phyloP scores from a whole-genome alignment of 2,113 vertebrate species.

The Rana temporaria region DNA sequence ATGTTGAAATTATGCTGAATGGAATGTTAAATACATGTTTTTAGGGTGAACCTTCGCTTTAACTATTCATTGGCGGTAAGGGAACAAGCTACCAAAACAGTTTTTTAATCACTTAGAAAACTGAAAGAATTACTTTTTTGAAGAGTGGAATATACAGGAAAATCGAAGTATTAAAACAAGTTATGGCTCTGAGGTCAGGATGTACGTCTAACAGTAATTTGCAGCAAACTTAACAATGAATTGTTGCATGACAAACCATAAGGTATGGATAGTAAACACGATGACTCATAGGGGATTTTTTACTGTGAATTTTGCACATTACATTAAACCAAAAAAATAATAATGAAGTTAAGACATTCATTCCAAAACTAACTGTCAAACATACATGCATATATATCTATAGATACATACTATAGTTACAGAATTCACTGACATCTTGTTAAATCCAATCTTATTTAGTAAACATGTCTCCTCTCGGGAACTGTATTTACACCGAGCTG shows the following conservation, averaged over 20 bases:
- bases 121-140: neutral
- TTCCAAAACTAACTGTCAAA: too few relatives aligned
- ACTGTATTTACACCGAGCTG: too few relatives aligned
- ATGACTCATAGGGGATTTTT: conserved; percentile 18
- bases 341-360: too few relatives aligned
- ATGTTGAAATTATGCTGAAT: too few relatives aligned
- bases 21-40: too few relatives aligned
- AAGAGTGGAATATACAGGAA: conserved; percentile 38
- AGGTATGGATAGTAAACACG: neutral
- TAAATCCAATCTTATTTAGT: too few relatives aligned
- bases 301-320: neutral
- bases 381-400: too few relatives aligned
- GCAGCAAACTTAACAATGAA: neutral
- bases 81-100: neutral
- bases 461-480: too few relatives aligned
- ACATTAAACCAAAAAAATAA: neutral
- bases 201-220: conserved; percentile 1
- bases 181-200: conserved; percentile 23
- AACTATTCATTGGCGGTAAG: neutral
- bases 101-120: too few relatives aligned
- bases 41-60: too few relatives aligned
- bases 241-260: neutral
- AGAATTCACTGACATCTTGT: too few relatives aligned
- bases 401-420: too few relatives aligned
- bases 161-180: neutral